A percentile compares a stretch with the other conserved stretches of the same genome.
Evolutionary conservation across 1,140 invertebrate genomes (phyloP).

Genomic region (Cydia strobilella): DNA sequence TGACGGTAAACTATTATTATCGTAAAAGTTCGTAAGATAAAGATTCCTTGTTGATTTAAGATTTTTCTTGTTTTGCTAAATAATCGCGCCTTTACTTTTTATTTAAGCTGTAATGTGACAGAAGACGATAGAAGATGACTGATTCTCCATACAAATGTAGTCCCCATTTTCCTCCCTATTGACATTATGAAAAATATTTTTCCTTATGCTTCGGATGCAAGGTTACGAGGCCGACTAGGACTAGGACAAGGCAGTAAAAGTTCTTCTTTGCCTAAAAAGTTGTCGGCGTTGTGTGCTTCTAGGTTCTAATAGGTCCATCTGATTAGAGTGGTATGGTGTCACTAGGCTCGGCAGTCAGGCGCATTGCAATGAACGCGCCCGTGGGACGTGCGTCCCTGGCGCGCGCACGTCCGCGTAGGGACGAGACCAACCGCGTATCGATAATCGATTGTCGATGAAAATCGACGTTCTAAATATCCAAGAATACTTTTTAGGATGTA

Average conservation of each 20-base stretch:
- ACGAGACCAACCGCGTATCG: neutral
- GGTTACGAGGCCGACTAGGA: no score
- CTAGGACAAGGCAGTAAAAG: neutral
- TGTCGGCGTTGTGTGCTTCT: neutral
- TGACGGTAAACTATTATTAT: no score
- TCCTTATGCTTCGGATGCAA: no score
- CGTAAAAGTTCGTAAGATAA: no score
- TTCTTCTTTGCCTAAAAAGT: neutral
- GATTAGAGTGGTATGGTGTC: neutral
- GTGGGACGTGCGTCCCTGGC: slow-evolving; percentile 53
- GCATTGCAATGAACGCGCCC: slow-evolving; percentile 42
- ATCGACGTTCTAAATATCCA: neutral
- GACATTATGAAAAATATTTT: no score
- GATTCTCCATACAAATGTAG: no score
- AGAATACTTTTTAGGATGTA: neutral
- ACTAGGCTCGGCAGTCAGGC: neutral
- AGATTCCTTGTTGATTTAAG: no score
- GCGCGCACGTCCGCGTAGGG: slow-evolving; percentile 48
- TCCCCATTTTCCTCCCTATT: no score
- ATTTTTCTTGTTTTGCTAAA: no score
- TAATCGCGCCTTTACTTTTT: no score
- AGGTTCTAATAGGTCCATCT: neutral
- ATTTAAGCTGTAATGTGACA: no score
- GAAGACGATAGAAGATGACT: no score
- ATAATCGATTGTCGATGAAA: slow-evolving; percentile 35